phyloP scores from a whole-genome alignment of 2,113 vertebrate genomes.

The Zingel zingel region DNA sequence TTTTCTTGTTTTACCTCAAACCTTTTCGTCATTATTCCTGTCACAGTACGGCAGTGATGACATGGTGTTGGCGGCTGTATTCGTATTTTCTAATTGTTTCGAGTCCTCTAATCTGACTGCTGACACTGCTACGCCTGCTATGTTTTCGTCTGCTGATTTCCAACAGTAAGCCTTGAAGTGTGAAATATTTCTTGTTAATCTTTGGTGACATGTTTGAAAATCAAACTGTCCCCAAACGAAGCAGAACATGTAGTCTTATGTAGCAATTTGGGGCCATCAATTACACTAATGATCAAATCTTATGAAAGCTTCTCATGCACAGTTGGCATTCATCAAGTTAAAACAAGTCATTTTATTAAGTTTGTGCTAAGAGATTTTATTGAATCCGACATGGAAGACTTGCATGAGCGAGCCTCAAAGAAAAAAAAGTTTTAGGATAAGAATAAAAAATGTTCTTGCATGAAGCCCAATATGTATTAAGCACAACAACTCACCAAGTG shows the following conservation, averaged over 20 bases:
- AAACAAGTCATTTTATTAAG: not conserved
- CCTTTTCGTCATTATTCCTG: not conserved
- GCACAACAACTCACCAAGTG: not conserved
- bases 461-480: not conserved
- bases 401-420: not conserved
- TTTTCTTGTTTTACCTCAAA: not conserved
- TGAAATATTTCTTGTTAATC: slow-evolving; percentile 6
- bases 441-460: not conserved
- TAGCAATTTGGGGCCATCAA: not conserved
- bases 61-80: not conserved
- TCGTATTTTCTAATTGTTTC: not conserved
- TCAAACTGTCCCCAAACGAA: not conserved
- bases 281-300: not conserved
- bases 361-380: not conserved
- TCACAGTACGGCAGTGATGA: not conserved
- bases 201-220: not conserved
- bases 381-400: not conserved
- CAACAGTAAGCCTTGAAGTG: not conserved
- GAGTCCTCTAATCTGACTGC: not conserved
- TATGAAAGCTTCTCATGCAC: not conserved
- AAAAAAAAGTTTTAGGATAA: not conserved
- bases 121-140: not conserved
- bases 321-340: not conserved
- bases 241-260: not conserved
- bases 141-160: not conserved